Percentiles rank a stretch among this genome's conserved stretches.
These are phyloP conservation scores for Anseranas semipalmata DNA, from an alignment of 2,113 vertebrate species.

Conservation along the genomic window DNA sequence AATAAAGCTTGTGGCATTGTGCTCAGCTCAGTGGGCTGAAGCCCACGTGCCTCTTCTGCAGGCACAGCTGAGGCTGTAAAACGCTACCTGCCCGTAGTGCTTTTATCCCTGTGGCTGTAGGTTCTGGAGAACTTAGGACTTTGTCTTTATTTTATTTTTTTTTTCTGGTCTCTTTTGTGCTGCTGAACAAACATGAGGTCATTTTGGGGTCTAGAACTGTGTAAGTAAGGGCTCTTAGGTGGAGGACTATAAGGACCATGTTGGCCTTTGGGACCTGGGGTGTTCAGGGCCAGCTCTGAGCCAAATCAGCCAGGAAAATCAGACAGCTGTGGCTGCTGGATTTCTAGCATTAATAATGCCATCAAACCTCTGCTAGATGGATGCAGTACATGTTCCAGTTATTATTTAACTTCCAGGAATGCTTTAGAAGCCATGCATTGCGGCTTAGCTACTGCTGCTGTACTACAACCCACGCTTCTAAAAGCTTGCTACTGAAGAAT, in stretches of 20 bases:
- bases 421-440: constrained; percentile 32
- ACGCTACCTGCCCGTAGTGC: fast-evolving
- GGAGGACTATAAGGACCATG: background rate
- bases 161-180: background rate
- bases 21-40: background rate
- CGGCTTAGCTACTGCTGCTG: background rate
- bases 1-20: background rate
- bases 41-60: fast-evolving
- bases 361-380: constrained; percentile 35
- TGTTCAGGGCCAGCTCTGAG: constrained; percentile 7
- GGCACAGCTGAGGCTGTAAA: fast-evolving
- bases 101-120: background rate
- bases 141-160: background rate
- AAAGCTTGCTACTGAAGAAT: background rate
- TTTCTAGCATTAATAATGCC: constrained; percentile 53
- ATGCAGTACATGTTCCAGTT: constrained; percentile 52
- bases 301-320: constrained; percentile 16
- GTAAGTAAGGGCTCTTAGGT: background rate
- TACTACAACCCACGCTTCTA: background rate
- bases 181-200: background rate
- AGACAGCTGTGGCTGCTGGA: background rate
- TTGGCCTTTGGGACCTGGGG: background rate
- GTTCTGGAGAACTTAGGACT: background rate
- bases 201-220: background rate
- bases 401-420: constrained; percentile 67